These are phyloP conservation scores for Antheraea yamamai DNA, from an alignment of 2,888 invertebrate genomes.

Conservation along the genomic window DNA sequence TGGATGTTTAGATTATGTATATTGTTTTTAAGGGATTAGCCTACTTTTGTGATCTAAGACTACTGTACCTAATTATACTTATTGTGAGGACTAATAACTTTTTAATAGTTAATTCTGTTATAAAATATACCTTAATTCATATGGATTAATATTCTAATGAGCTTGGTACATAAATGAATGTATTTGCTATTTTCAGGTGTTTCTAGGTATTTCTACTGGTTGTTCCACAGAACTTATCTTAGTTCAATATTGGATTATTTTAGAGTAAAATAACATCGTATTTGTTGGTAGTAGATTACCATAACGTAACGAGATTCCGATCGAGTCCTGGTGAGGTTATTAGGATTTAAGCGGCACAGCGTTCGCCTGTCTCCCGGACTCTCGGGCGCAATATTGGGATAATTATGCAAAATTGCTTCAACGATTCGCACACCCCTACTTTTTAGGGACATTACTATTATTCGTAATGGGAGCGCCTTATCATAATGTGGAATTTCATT, in stretches of 20 bases:
- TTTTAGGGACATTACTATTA: conserved; percentile 79
- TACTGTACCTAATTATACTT: background rate
- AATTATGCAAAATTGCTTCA: conserved; percentile 81
- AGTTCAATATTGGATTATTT: conserved; percentile 9
- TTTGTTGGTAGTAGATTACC: conserved; percentile 68
- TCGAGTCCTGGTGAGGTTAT: conserved; percentile 71
- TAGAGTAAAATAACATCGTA: conserved; percentile 51
- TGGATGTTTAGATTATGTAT: background rate
- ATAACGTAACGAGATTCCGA: conserved; percentile 75
- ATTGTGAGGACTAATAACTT: background rate
- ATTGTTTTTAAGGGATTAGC: background rate
- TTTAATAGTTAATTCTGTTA: background rate
- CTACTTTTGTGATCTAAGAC: background rate
- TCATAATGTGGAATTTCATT: conserved; percentile 77
- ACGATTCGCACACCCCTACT: conserved; percentile 76
- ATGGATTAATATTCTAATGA: too few species aligned
- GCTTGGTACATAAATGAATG: too few species aligned
- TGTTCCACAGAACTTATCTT: background rate
- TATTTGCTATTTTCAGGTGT: background rate
- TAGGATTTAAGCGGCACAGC: conserved; percentile 74
- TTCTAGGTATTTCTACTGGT: background rate
- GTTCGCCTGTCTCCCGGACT: conserved; percentile 55
- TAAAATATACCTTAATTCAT: background rate
- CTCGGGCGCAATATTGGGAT: conserved; percentile 58
- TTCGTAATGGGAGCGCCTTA: conserved; percentile 77